Conservation (phyloP, 2,888 invertebrate genomes). For the Augochlorella aurata region DNA sequence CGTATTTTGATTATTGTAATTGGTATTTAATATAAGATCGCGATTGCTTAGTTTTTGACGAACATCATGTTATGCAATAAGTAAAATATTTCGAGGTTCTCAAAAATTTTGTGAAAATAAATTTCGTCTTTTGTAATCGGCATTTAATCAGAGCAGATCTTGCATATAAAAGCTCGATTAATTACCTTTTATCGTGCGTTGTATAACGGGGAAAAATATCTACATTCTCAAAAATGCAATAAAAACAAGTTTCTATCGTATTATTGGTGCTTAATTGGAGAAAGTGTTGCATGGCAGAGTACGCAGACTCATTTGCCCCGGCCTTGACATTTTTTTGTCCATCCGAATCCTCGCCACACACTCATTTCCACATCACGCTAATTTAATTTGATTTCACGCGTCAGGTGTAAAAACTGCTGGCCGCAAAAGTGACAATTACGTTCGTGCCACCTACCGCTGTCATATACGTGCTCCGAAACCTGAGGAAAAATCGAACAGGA, state of each 20-base stretch:
- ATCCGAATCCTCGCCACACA: neutral
- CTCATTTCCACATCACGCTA: neutral
- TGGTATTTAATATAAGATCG: neutral
- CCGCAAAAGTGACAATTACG: conserved; percentile 5
- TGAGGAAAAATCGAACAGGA: neutral
- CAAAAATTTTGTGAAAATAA: neutral
- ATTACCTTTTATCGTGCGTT: too few species aligned
- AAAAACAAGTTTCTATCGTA: too few species aligned
- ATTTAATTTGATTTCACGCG: conserved; percentile 11
- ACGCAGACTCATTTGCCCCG: neutral
- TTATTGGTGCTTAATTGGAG: neutral
- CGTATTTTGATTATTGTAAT: neutral
- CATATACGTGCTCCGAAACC: neutral
- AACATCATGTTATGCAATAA: too few species aligned
- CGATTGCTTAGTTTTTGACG: too few species aligned
- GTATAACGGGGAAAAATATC: too few species aligned
- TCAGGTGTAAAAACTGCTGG: conserved; percentile 1
- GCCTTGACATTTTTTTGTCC: neutral
- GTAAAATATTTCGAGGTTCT: neutral
- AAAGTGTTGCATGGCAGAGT: neutral
- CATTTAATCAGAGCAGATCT: neutral
- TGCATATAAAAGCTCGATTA: too few species aligned
- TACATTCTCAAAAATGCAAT: too few species aligned
- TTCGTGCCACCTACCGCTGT: neutral
- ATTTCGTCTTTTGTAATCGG: neutral